A percentile compares a stretch with the other conserved stretches of the same genome.
These are phyloP conservation scores for Dufourea novaeangliae DNA, from an alignment of 1,140 invertebrate species.

Conservation along the genomic window DNA sequence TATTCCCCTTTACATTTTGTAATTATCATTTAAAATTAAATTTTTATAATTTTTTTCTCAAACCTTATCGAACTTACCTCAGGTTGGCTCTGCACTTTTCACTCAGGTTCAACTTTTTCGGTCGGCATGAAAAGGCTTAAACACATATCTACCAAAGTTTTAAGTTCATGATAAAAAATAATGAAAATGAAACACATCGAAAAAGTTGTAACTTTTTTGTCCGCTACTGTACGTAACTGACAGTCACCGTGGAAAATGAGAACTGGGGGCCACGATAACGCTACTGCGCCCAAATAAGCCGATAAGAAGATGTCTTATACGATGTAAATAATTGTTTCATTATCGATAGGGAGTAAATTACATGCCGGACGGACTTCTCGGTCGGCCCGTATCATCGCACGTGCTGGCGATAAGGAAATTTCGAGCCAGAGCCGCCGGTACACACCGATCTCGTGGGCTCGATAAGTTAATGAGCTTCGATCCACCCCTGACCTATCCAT, in stretches of 20 bases:
- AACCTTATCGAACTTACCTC: no score
- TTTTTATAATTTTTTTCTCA: no score
- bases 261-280: not conserved
- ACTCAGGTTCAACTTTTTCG: no score
- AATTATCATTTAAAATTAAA: no score
- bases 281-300: not conserved
- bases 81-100: no score
- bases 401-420: not conserved
- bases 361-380: not conserved
- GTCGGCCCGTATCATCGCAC: no score
- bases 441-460: not conserved
- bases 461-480: conserved; percentile 2
- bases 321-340: not conserved
- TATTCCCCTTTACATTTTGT: no score
- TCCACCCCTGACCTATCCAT: not conserved
- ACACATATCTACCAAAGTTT: no score
- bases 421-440: not conserved
- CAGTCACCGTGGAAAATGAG: not conserved
- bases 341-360: not conserved
- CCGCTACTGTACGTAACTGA: not conserved
- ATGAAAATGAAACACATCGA: no score
- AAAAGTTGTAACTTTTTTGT: no score
- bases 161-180: no score
- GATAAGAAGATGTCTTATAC: not conserved
- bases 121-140: no score